Evolutionary conservation across 1,140 invertebrate genomes (phyloP), one percentile per base, ranked within the genome.

Genomic region (Battus philenor): DNA sequence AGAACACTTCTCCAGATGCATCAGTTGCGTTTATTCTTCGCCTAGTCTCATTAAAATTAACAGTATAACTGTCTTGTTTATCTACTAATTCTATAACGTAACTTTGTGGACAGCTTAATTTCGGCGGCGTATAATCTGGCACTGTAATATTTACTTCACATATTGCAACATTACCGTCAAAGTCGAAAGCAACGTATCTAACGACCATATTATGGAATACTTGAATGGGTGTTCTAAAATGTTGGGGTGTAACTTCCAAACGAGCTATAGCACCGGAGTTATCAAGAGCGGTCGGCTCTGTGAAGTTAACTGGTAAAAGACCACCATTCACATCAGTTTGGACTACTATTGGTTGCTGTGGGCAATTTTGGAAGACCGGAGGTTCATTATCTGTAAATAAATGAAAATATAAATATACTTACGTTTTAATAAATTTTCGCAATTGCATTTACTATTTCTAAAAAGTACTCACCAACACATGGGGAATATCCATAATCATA

Each of bases 81-180:
- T 98, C 95, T 0, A 95, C 91, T 33, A 98, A 81, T 79, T 97
- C 96, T 48, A 98, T 95, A 0, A 97, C 95, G 69, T 98, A 98
- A 59, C 96, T 98, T 75, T 98, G 95, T 0, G 97, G 97, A 73
- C 97, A 98, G 66, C 94, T 96, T 12, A 98, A 75, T 66, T 91
- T 91, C n/a, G 97, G 97, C 24, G 97, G 96, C 1, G 95, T 97
- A 33, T 97, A 94, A 86, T 98, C 96, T 18, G 94, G 94, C 2
- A 97, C 94, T 3, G 95, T 97, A 10, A 98, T 97, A 64, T 97
- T 97, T 2, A 98, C 95, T 88, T 96, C 94, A 70, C 97, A 99
- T 74, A 98, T 97, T 13, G 97, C 97, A 12, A 97, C 95, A 70
- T 99, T 98, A 54, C 97, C 97, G 76, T 98, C 97, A 66, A 96